These are phyloP conservation scores for Drosophila erecta DNA, from an alignment of 1,140 invertebrate species.

Conservation along the genomic window DNA sequence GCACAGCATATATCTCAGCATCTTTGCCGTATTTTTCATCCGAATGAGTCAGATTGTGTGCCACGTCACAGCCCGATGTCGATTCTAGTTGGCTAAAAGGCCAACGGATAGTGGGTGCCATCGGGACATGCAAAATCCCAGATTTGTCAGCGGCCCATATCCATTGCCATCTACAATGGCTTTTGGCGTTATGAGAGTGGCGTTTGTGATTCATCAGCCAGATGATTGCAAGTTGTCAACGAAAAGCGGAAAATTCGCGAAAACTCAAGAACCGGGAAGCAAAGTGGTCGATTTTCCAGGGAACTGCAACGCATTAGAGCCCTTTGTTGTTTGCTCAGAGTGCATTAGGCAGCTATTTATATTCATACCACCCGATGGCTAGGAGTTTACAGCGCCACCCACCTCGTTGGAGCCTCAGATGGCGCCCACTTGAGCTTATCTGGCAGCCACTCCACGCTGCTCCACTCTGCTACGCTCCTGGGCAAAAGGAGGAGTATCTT, in stretches of 20 bases:
- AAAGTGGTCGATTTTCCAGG: slow-evolving; percentile 15
- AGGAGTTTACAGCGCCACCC: slow-evolving; percentile 46
- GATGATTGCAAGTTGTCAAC: slow-evolving; percentile 69
- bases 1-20: slow-evolving; percentile 25
- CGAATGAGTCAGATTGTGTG: slow-evolving; percentile 38
- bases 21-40: slow-evolving; percentile 45
- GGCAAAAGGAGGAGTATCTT: slow-evolving; percentile 20
- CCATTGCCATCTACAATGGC: slow-evolving; percentile 42
- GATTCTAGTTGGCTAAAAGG: slow-evolving; percentile 12
- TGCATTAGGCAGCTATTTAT: slow-evolving; percentile 66
- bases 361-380: slow-evolving; percentile 18
- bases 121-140: slow-evolving; percentile 35
- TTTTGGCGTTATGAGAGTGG: slow-evolving; percentile 44
- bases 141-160: slow-evolving; percentile 55
- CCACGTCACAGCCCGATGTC: slow-evolving; percentile 44
- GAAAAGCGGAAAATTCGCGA: slow-evolving; percentile 13
- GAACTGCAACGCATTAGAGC: slow-evolving; percentile 54
- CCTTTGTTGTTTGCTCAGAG: slow-evolving; percentile 27
- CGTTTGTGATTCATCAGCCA: slow-evolving; percentile 60
- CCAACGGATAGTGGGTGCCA: slow-evolving; percentile 27
- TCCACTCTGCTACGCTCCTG: background rate
- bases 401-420: slow-evolving; percentile 47
- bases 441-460: slow-evolving; percentile 10
- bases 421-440: slow-evolving; percentile 70
- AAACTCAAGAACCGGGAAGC: slow-evolving; percentile 21